Evolutionary conservation across 2,888 invertebrate species (phyloP), one percentile per base, ranked within the genome.

Genomic region (Drosophila trichaetosa): DNA sequence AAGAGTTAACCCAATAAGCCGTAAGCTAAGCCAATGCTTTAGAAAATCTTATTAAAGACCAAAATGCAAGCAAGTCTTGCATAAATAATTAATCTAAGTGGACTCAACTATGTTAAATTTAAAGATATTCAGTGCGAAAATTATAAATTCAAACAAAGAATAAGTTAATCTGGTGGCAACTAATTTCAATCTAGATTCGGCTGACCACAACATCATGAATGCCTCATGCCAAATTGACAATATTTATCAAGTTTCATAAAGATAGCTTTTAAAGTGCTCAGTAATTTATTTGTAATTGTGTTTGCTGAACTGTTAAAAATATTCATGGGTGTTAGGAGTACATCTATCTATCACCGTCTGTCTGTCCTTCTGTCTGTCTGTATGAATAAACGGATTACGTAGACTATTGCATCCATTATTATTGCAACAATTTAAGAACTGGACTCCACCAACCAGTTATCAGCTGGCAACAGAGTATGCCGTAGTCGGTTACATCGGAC

Each of bases 1-100:
- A 57, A 59, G 53, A 73, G 49, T 48, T 59, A 66, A 71, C 11
- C 62, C 71, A 75, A 75, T 66, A 69, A 74, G 69, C 61, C 52
- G 16, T n/a, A 18, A 46, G 58, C 36, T 34, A 49, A 67, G 67
- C 57, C 52, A 71, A 10, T 34, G 29, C n/a, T 6, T 6, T 18
- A 2, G 51, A 59, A 54, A 60, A 73, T 48, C 57, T 38, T n/a
- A 46, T 33, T n/a, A 33, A 53, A 21, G 10, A 1, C 1, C 6
- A 7, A 18, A 24, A 29, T 18, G 58, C n/a, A 24, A 2, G 21
- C 16, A 16, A 24, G 21, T 24, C 21, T 24, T 8, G 16, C 8
- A 46, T 24, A 46, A 24, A 8, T 21, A 21, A 42, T 21, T 11
- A 16, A 24, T 46, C 5, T 8, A 24, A 46, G 16, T 8, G 16